phyloP scores from a whole-genome alignment of 2,113 vertebrate genomes.

The Procavia capensis region DNA sequence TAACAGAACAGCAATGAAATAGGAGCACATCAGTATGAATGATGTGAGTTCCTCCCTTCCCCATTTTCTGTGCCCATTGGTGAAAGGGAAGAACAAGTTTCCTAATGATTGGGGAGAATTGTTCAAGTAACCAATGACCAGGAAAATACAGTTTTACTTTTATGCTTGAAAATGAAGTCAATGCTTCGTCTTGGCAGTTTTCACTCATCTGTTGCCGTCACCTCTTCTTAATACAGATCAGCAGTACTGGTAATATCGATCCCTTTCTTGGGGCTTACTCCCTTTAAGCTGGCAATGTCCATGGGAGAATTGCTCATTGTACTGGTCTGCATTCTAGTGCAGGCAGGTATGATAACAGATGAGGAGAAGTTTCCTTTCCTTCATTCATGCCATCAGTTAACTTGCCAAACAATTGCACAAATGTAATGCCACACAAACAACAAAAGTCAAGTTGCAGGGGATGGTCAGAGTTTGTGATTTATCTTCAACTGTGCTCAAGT shows the following conservation, averaged over 20 bases:
- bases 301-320: no score
- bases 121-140: not conserved
- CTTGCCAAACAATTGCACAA: not conserved
- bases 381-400: not conserved
- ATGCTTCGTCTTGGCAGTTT: not conserved
- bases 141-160: not conserved
- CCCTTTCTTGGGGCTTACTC: fast-evolving
- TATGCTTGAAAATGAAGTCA: not conserved
- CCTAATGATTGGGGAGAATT: not conserved
- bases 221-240: not conserved
- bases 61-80: not conserved
- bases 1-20: not conserved
- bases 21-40: not conserved
- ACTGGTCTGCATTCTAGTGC: fast-evolving
- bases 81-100: not conserved
- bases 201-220: not conserved
- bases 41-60: fast-evolving
- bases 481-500: not conserved
- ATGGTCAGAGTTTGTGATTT: not conserved
- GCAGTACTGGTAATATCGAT: no score
- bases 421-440: not conserved
- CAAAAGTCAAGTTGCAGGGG: fast-evolving
- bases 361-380: no score
- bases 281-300: not conserved
- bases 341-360: not conserved